These are phyloP conservation scores for Enteromius argenteus DNA, from an alignment of 2,797 vertebrate genomes.

Conservation along the genomic window DNA sequence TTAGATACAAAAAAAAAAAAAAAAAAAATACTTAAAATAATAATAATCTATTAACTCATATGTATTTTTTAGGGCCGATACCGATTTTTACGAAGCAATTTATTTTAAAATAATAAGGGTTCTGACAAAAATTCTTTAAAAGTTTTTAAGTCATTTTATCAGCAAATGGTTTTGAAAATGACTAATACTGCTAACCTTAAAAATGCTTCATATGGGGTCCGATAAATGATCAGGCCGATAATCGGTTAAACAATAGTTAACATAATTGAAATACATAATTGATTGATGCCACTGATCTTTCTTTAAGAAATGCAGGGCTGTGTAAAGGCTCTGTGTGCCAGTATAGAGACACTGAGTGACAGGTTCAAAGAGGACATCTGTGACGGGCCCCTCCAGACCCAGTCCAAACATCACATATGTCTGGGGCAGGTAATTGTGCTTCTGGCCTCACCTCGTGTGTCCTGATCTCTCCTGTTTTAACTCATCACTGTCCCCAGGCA, in stretches of 20 bases:
- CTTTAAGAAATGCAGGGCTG: slow-evolving; percentile 20
- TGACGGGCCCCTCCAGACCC: slow-evolving; percentile 44
- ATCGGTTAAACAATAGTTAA: not conserved
- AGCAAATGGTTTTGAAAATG: no score
- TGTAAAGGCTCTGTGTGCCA: slow-evolving; percentile 2
- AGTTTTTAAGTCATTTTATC: no score
- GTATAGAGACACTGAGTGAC: slow-evolving; percentile 19
- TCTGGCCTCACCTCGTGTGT: slow-evolving; percentile 25
- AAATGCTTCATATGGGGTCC: not conserved
- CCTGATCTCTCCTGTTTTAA: slow-evolving; percentile 49
- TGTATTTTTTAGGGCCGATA: no score
- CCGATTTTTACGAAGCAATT: no score
- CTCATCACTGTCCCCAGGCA: slow-evolving; percentile 45
- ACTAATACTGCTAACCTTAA: no score
- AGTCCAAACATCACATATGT: slow-evolving; percentile 15
- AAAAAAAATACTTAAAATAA: no score
- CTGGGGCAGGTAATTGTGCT: slow-evolving; percentile 60
- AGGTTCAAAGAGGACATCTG: slow-evolving; percentile 34
- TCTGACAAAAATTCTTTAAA: no score
- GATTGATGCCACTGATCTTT: not conserved
- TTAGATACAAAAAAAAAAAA: not conserved
- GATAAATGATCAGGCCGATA: not conserved
- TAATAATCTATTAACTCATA: no score
- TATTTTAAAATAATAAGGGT: no score
- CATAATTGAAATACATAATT: not conserved